A percentile compares a stretch with the other conserved stretches of the same genome.
phyloP scores from a whole-genome alignment of 1,140 invertebrate species.

The Panulirus ornatus region DNA sequence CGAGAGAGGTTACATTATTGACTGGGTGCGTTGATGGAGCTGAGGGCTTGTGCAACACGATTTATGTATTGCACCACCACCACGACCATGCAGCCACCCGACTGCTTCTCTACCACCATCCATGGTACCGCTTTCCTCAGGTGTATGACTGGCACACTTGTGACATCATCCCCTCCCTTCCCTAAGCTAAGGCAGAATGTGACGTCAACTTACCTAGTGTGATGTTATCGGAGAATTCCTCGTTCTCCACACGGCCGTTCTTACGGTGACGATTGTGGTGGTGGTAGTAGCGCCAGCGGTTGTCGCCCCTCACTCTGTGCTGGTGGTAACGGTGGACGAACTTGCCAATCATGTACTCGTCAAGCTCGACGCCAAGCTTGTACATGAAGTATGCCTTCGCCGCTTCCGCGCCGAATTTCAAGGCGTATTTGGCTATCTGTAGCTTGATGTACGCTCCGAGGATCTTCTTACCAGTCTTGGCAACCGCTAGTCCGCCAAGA shows the following conservation, averaged over 20 bases:
- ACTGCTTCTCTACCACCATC: no score
- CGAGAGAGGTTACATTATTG: no score
- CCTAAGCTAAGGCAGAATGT: not conserved
- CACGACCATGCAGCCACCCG: no score
- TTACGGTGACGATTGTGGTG: constrained; percentile 13
- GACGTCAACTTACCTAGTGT: constrained; percentile 7
- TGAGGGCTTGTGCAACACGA: no score
- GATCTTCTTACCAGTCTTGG: constrained; percentile 51
- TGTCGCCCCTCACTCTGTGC: constrained; percentile 40
- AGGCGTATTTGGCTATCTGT: constrained; percentile 59
- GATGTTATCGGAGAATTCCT: not conserved
- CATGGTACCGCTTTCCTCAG: no score
- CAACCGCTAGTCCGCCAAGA: constrained; percentile 17
- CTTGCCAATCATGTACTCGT: constrained; percentile 64
- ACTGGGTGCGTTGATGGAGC: no score
- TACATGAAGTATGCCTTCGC: constrained; percentile 59
- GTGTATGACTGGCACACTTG: no score
- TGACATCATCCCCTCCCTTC: not conserved
- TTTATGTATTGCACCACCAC: not conserved
- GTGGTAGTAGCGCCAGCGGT: constrained; percentile 37
- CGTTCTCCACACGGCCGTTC: not conserved
- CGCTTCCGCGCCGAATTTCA: constrained; percentile 55
- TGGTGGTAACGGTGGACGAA: constrained; percentile 63
- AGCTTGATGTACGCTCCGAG: constrained; percentile 59
- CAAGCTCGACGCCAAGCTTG: constrained; percentile 48